phyloP scores from a whole-genome alignment of 2,888 invertebrate species.

The Synergus japonicus region DNA sequence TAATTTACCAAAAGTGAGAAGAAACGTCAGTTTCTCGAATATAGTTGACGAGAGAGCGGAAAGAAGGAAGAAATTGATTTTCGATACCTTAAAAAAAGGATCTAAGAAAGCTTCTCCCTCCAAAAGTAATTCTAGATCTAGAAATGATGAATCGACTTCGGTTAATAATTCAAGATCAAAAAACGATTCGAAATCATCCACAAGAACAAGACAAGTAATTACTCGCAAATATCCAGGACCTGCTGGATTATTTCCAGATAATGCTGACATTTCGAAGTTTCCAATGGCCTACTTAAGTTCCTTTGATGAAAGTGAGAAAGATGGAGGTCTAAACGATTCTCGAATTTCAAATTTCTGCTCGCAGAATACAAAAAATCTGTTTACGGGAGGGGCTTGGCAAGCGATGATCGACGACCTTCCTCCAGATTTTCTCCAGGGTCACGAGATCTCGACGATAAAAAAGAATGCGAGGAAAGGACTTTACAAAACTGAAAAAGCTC shows the following conservation, averaged over 20 bases:
- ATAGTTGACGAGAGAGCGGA: background rate
- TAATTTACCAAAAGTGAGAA: background rate
- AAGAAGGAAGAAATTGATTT: background rate
- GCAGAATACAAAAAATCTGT: constrained; percentile 69
- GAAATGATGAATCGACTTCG: background rate
- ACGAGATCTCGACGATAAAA: constrained; percentile 70
- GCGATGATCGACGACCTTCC: constrained; percentile 69
- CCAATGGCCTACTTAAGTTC: constrained; percentile 48
- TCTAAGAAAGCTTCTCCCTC: background rate
- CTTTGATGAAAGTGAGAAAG: constrained; percentile 49
- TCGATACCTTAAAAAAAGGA: background rate
- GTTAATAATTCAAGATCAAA: constrained; percentile 6
- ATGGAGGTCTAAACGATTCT: constrained; percentile 45
- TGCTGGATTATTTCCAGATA: constrained; percentile 77
- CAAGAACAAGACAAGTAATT: constrained; percentile 52
- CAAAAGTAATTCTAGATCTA: background rate
- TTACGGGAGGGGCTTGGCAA: constrained; percentile 72
- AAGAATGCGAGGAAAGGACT: constrained; percentile 57
- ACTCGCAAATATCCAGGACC: constrained; percentile 78
- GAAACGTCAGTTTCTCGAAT: constrained; percentile 3
- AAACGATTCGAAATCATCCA: background rate
- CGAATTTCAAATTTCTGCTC: constrained; percentile 61
- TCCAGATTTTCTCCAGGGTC: constrained; percentile 62
- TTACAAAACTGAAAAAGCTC: constrained; percentile 64
- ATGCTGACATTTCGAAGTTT: constrained; percentile 50